A percentile compares a stretch with the other conserved stretches of the same genome.
phyloP scores from a whole-genome alignment of 1,140 invertebrate species.

The Anthonomus grandis region DNA sequence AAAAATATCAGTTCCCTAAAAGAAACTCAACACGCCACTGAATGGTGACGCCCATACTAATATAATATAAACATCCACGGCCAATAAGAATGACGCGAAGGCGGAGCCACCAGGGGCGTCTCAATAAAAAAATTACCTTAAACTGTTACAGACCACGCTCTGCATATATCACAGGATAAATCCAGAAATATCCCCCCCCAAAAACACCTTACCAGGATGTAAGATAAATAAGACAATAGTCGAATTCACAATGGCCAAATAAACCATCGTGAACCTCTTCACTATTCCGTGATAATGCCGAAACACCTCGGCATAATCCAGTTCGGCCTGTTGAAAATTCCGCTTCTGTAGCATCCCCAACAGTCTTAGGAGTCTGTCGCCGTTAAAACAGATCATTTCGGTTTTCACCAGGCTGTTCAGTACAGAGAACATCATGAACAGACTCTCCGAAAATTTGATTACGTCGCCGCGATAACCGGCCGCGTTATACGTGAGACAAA shows the following conservation, averaged over 20 bases:
- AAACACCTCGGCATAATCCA: neutral
- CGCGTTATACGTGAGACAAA: conserved; percentile 3
- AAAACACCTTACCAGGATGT: conserved; percentile 10
- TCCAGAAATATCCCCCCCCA: too few relatives aligned
- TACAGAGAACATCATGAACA: conserved; percentile 25
- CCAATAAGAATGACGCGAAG: too few relatives aligned
- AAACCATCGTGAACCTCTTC: neutral
- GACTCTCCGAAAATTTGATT: conserved; percentile 17
- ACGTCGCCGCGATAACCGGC: neutral
- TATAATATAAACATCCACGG: too few relatives aligned
- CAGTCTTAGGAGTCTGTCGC: neutral
- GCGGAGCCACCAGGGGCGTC: too few relatives aligned
- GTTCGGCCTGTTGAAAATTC: neutral
- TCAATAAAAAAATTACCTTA: too few relatives aligned
- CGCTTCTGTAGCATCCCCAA: conserved; percentile 8
- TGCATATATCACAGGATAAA: too few relatives aligned
- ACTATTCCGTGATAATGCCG: neutral
- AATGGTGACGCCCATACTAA: too few relatives aligned
- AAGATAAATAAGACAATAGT: neutral
- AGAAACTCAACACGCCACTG: too few relatives aligned
- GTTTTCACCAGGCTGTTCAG: conserved; percentile 15
- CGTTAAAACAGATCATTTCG: neutral
- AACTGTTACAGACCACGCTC: too few relatives aligned
- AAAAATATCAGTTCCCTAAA: too few relatives aligned
- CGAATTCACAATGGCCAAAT: conserved; percentile 2